These are phyloP conservation scores for Himalopsyche kuldschensis DNA, from an alignment of 2,888 invertebrate genomes.

Conservation along the genomic window DNA sequence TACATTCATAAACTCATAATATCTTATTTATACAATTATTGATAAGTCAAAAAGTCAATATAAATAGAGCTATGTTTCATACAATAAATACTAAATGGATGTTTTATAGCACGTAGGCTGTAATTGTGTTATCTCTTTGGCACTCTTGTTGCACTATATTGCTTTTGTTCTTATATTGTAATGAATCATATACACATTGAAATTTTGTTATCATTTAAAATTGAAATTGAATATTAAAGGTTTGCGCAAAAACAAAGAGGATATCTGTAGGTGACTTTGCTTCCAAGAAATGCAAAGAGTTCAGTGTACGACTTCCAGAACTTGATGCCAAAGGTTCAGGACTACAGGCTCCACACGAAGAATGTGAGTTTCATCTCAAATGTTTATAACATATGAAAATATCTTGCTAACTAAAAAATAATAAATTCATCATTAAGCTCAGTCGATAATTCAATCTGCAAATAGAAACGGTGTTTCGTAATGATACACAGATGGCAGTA, in stretches of 20 bases:
- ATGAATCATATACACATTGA: too few relatives aligned
- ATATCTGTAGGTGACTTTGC: slow-evolving; percentile 61
- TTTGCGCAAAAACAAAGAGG: slow-evolving; percentile 59
- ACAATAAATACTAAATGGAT: too few relatives aligned
- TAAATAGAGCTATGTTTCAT: too few relatives aligned
- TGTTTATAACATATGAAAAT: too few relatives aligned
- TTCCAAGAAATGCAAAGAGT: slow-evolving; percentile 65
- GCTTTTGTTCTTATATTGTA: too few relatives aligned
- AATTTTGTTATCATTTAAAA: background rate
- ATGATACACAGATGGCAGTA: background rate
- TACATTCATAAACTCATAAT: too few relatives aligned
- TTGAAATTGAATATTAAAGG: slow-evolving; percentile 42
- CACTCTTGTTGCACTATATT: too few relatives aligned
- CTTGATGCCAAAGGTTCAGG: slow-evolving; percentile 70
- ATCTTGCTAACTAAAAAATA: too few relatives aligned
- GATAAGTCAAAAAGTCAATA: too few relatives aligned
- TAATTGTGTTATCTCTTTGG: too few relatives aligned
- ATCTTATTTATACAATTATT: too few relatives aligned
- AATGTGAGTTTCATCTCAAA: slow-evolving; percentile 49
- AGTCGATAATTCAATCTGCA: background rate
- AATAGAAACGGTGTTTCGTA: background rate
- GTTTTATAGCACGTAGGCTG: too few relatives aligned
- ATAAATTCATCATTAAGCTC: background rate
- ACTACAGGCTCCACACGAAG: slow-evolving; percentile 73
- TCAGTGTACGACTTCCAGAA: slow-evolving; percentile 61